Base-by-base conservation (phyloP, 2,888 invertebrate species). In the Ophion costatus region DNA sequence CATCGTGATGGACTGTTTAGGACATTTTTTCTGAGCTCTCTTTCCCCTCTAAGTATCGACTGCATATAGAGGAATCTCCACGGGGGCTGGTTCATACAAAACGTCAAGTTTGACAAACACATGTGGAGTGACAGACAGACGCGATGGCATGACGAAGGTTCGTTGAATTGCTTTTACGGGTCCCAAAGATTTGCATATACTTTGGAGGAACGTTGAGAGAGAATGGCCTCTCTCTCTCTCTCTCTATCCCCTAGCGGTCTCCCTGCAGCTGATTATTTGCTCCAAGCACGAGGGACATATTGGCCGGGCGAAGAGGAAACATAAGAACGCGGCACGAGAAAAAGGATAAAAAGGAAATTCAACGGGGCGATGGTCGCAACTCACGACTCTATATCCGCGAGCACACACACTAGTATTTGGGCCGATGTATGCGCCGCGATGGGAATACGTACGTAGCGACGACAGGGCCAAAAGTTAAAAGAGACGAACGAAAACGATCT, bases 181-280 rank as follows among this genome's bases (percentile, higher is more conserved):
- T 24, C 70, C 76, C 71, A n/a, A 66, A 80, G 80, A 85, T 85
- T 85, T 85, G 70, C 85, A 85, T 85, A 82, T 80, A 73, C 75
- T 82, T 80, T 75, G 59, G 80, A 63, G 17, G 80, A 64, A 84
- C 77, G 86, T 78, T 38, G 78, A 61, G 71, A 77, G 61, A 45
- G 77, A 61, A 22, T 56, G 20, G 66, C 45, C 51, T 56, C 17
- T 61, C 22, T 78, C 45, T 64, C 29, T 51, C 56, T 59, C 17
- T 56, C 24, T 79, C 51, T 61, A 38, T 81, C 14, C 56, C 1
- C 51, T 51, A 17, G 14, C 17, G 17, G 4, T 79, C 7, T 87
- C 67, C 89, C 86, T 90, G 89, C 90, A 91, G 91, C 92, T 92
- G 92, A 92, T 92, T 92, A 92, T 92, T 90, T 90, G 88, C 85